A percentile compares a stretch with the other conserved stretches of the same genome.
phyloP scores from a whole-genome alignment of 2,113 vertebrate species.

The Meriones unguiculatus region DNA sequence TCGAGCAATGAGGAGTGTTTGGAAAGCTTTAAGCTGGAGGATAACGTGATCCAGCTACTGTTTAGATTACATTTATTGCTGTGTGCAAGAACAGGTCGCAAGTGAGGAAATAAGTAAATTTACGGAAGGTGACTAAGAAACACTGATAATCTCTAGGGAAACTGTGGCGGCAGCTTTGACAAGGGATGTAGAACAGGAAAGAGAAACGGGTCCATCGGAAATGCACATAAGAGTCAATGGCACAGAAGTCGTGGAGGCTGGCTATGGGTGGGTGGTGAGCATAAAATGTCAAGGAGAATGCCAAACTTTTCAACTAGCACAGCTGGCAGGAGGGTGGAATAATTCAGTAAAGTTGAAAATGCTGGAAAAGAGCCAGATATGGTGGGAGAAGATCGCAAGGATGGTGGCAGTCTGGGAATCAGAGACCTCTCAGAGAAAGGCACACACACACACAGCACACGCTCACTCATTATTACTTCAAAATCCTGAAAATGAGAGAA shows the following conservation, averaged over 20 bases:
- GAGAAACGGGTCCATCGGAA: background rate
- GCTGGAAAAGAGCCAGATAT: background rate
- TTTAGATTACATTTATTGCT: conserved; percentile 37
- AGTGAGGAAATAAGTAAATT: background rate
- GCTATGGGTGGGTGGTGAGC: background rate
- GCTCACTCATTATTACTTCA: background rate
- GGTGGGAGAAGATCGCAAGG: background rate
- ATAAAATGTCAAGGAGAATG: background rate
- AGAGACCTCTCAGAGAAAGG: background rate
- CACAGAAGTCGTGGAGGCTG: background rate
- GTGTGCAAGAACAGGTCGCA: background rate
- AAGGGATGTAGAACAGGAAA: background rate
- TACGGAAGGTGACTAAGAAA: background rate
- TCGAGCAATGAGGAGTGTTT: background rate
- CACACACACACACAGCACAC: background rate
- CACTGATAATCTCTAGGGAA: background rate
- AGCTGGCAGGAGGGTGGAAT: background rate
- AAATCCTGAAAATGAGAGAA: conserved; percentile 45
- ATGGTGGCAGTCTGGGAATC: background rate
- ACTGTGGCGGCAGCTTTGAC: background rate
- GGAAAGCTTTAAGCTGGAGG: background rate
- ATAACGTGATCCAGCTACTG: background rate
- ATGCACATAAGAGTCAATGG: background rate
- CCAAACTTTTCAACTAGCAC: background rate
- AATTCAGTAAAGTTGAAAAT: background rate